Conservation (phyloP, 2,888 invertebrate species). For the Yponomeuta evonymella region DNA sequence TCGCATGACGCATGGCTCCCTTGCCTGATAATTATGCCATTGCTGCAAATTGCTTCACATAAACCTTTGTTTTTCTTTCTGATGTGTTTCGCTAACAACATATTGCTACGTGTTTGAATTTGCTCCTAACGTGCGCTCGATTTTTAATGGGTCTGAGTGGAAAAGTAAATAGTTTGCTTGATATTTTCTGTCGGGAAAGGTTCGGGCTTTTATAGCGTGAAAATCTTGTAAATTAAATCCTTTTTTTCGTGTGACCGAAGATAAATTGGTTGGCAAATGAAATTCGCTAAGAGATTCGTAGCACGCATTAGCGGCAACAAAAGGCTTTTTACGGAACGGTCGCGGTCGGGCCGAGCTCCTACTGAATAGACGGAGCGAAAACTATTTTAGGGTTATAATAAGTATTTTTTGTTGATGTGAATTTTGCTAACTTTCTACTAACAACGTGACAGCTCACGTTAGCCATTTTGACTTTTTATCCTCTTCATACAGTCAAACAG, state of each 20-base stretch:
- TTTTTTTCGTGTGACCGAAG: background rate
- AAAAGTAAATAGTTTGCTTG: slow-evolving; percentile 2
- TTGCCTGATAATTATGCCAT: background rate
- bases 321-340: background rate
- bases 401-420: too few relatives aligned
- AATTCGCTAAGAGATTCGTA: background rate
- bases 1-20: slow-evolving; percentile 1
- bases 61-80: background rate
- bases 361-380: background rate
- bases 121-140: background rate
- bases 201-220: background rate
- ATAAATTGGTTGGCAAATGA: background rate
- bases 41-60: slow-evolving; percentile 1
- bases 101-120: background rate
- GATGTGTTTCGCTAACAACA: background rate
- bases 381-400: background rate
- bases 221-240: background rate
- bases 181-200: background rate
- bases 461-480: too few relatives aligned
- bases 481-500: too few relatives aligned
- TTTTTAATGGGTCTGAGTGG: background rate
- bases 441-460: too few relatives aligned
- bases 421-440: too few relatives aligned
- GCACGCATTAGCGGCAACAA: background rate
- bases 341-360: background rate